Conservation (phyloP, 2,797 vertebrate species). For the Ciconia nigra region DNA sequence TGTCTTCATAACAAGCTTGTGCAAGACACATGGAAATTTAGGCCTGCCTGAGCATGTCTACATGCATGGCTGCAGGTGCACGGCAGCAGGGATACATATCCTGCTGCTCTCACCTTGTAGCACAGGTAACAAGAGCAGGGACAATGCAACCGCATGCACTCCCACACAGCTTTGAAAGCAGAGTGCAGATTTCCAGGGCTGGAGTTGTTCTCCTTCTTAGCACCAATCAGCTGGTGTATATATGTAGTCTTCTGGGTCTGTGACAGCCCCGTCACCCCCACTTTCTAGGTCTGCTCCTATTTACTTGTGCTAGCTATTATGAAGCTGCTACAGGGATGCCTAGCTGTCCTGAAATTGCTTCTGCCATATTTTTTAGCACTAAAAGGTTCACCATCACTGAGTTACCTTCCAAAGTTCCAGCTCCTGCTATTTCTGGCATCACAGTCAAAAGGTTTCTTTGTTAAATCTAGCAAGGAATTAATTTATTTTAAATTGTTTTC, state of each 20-base stretch:
- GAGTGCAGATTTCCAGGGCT: not conserved
- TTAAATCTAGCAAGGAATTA: not conserved
- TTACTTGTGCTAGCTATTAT: not conserved
- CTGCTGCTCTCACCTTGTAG: not conserved
- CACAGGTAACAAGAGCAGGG: not conserved
- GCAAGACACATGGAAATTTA: not conserved
- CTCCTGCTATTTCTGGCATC: not conserved
- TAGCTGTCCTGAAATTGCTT: not conserved
- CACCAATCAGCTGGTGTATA: not conserved
- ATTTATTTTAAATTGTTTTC: not conserved
- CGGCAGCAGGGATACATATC: not conserved
- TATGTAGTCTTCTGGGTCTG: not conserved
- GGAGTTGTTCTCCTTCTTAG: not conserved
- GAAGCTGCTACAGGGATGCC: not conserved
- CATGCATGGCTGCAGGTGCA: rapidly evolving
- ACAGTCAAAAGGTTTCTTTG: not conserved
- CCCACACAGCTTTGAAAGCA: not conserved
- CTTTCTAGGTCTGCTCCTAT: not conserved
- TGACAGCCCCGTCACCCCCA: not conserved
- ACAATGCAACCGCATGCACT: not conserved
- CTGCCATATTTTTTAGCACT: not conserved
- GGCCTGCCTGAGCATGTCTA: not conserved
- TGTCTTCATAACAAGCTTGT: not conserved
- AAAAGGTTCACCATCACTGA: not conserved
- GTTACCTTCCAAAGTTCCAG: not conserved